Evolutionary conservation across 2,113 vertebrate species (phyloP).

Genomic region (Gobius niger): DNA sequence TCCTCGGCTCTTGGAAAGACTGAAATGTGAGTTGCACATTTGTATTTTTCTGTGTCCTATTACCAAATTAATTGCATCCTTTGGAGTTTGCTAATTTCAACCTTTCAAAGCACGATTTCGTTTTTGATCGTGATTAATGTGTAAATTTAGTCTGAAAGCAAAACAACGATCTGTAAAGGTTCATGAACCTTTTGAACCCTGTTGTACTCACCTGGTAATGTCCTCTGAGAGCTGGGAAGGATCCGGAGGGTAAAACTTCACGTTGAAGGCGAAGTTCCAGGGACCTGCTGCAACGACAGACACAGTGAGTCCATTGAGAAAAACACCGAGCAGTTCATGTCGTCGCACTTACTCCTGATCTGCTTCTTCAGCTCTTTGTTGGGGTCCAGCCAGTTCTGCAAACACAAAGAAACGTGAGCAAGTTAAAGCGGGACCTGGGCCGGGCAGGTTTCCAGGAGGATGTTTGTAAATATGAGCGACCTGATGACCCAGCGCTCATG

Average conservation of each 20-base stretch:
- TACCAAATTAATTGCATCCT: no score
- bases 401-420: background rate
- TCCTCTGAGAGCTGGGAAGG: conserved; percentile 94
- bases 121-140: no score
- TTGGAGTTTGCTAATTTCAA: no score
- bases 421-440: background rate
- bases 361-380: conserved; percentile 97
- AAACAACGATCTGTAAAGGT: no score
- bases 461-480: background rate
- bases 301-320: background rate
- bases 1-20: no score
- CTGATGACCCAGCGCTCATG: no score
- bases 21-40: no score
- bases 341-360: conserved; percentile 86
- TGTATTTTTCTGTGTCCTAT: no score
- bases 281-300: conserved; percentile 81
- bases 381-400: conserved; percentile 94
- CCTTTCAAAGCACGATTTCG: no score
- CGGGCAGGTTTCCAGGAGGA: background rate
- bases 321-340: background rate
- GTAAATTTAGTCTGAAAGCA: no score
- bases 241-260: conserved; percentile 98
- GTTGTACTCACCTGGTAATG: conserved; percentile 99
- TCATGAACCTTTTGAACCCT: no score
- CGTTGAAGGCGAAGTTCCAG: conserved; percentile 97